phyloP scores from a whole-genome alignment of 1,140 invertebrate genomes.

The Mizuhopecten yessoensis region DNA sequence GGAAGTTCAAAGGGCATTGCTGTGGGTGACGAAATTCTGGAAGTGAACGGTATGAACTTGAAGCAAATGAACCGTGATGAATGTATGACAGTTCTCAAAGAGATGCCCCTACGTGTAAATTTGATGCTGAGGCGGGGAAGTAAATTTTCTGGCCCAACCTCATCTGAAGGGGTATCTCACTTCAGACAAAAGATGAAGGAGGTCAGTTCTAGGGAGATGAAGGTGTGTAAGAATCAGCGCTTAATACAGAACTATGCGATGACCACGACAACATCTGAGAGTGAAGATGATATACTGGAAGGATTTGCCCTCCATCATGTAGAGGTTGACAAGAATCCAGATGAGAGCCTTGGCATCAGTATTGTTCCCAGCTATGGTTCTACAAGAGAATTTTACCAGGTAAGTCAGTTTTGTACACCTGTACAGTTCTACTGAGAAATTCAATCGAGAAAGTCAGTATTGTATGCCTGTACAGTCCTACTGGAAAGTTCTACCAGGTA shows the following conservation, averaged over 20 bases:
- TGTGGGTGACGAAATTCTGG: constrained; percentile 94
- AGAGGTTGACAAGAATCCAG: constrained; percentile 68
- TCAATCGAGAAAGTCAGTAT: neutral
- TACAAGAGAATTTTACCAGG: constrained; percentile 79
- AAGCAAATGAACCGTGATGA: constrained; percentile 92
- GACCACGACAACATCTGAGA: constrained; percentile 60
- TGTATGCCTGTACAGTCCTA: too few species aligned
- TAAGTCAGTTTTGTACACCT: constrained; percentile 60
- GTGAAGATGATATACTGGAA: constrained; percentile 64
- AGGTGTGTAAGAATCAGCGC: neutral
- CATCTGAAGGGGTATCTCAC: constrained; percentile 55
- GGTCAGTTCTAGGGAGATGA: neutral
- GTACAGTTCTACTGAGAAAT: too few species aligned
- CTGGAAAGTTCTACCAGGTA: too few species aligned
- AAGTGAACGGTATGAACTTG: constrained; percentile 91
- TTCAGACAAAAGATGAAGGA: constrained; percentile 45
- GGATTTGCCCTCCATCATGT: constrained; percentile 70
- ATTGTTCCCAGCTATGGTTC: constrained; percentile 81
- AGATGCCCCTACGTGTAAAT: constrained; percentile 77
- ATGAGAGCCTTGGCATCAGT: constrained; percentile 77
- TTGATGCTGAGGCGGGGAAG: constrained; percentile 68
- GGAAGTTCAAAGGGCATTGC: constrained; percentile 83
- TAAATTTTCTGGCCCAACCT: constrained; percentile 47
- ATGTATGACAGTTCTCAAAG: constrained; percentile 88
- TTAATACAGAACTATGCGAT: constrained; percentile 43